Base-by-base conservation (phyloP, 2,797 vertebrate species). In the Cuniculus paca region DNA sequence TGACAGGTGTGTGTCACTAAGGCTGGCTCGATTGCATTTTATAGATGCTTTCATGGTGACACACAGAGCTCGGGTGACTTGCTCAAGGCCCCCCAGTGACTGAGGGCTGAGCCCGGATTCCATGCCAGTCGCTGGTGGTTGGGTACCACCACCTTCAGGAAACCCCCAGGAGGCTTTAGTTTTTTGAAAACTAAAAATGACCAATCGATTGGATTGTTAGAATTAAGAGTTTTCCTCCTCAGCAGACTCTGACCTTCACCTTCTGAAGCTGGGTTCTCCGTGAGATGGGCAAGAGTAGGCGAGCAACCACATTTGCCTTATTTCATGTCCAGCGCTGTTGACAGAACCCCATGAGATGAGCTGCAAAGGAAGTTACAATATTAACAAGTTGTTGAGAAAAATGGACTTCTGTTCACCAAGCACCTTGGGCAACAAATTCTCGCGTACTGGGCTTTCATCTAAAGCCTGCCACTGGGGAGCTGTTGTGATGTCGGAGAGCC, bases 381-480 rank as follows among this genome's bases (percentile, higher is more conserved):
- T 24, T 20, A 24, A 60, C 2, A 24, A 54, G 2, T 39, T 26
- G 13, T n/a, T 68, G 26, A 31, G 42, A 12, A 52, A 63, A 88
- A 31, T 34, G 2, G 22, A 11, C 34, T 83, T 54, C 6, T 6
- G 3, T 50, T 70, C 63, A 14, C 28, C 0, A 28, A 42, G 36
- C 68, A 19, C 16, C 10, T 0, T 9, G 36, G 45, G 16, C 36
- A 39, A 45, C 6, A 26, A 45, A 42, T 39, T 48, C 42, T 36
- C 54, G 84, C 17, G 31, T 24, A 7, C 2, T 8, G 85, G 28
- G 65, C 36, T 58, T 58, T 65, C 65, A 6, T 26, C 70, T 60
- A 31, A 6, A n/a, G 45, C 22, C 50, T 12, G 22, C 3, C 4
- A 22, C 24, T 0, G n/a, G 8, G 58, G 31, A 3, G 50, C 50